Percentiles rank a stretch among this genome's conserved stretches.
phyloP scores from a whole-genome alignment of 2,888 invertebrate species.

The Allygus modestus region DNA sequence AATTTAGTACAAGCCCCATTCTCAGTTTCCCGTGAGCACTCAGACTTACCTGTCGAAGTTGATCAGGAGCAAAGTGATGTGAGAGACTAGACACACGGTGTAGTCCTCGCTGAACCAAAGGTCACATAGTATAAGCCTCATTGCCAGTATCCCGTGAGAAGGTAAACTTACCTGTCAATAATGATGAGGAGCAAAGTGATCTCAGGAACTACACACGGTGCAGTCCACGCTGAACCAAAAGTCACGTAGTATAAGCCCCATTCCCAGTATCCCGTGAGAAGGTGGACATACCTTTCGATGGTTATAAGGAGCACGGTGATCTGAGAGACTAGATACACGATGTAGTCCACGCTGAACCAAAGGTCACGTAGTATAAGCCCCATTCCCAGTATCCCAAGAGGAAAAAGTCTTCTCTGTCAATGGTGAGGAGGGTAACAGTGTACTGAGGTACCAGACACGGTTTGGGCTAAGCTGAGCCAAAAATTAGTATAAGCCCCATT shows the following conservation, averaged over 20 bases:
- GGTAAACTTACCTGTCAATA: too few relatives aligned
- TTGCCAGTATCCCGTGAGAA: constrained; percentile 98
- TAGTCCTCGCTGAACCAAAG: constrained; percentile 99
- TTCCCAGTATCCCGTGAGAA: too few relatives aligned
- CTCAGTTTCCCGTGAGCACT: too few relatives aligned
- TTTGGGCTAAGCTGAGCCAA: constrained; percentile 99
- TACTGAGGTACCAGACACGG: constrained; percentile 99
- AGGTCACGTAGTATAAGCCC: constrained; percentile 97
- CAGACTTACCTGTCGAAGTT: constrained; percentile 93
- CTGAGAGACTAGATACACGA: constrained; percentile 98
- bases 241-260: too few relatives aligned
- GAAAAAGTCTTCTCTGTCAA: constrained; percentile 84
- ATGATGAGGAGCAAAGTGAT: too few relatives aligned
- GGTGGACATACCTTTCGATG: constrained; percentile 88
- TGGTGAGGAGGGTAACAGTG: constrained; percentile 99
- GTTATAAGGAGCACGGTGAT: constrained; percentile 99
- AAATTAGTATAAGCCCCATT: constrained; percentile 96
- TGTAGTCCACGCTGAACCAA: constrained; percentile 99
- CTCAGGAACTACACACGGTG: too few relatives aligned
- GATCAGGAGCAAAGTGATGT: constrained; percentile 98
- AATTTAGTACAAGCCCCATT: too few relatives aligned
- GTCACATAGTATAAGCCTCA: constrained; percentile 97
- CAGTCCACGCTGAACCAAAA: too few relatives aligned
- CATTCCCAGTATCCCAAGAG: too few relatives aligned
- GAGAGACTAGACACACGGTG: constrained; percentile 98